Percentiles rank a stretch among this genome's conserved stretches.
Evolutionary conservation across 2,797 vertebrate genomes (phyloP).

Genomic region (Alfaro cultratus): DNA sequence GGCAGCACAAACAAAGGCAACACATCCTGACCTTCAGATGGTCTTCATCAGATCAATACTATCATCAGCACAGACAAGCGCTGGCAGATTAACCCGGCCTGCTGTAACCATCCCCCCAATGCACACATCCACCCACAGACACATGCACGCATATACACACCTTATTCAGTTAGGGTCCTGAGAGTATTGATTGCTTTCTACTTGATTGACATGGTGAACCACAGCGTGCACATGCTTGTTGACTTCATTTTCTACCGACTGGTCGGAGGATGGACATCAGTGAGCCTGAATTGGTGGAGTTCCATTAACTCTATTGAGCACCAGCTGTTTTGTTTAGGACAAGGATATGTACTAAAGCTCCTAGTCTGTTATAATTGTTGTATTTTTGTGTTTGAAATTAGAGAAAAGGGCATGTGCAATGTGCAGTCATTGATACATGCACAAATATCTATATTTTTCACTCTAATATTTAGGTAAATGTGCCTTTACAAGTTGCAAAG

Average conservation of each 20-base stretch:
- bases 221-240: constrained; percentile 57
- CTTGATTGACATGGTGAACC: constrained; percentile 61
- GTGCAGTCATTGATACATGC: not conserved
- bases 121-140: constrained; percentile 12
- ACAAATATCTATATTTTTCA: not conserved
- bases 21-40: constrained; percentile 77
- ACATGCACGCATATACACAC: constrained; percentile 21
- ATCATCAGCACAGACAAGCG: constrained; percentile 73
- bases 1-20: constrained; percentile 63
- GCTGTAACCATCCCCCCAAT: constrained; percentile 38
- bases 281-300: constrained; percentile 23
- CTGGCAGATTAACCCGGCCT: constrained; percentile 73
- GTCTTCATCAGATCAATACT: constrained; percentile 80
- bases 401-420: constrained; percentile 42
- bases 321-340: not conserved
- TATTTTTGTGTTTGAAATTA: constrained; percentile 51
- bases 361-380: not conserved
- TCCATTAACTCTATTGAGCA: constrained; percentile 1
- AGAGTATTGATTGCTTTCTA: constrained; percentile 66
- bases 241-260: constrained; percentile 63
- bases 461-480: not conserved
- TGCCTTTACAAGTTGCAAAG: not conserved
- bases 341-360: not conserved
- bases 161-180: constrained; percentile 40
- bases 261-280: constrained; percentile 24